Evolutionary conservation across 2,797 vertebrate genomes (phyloP).

Genomic region (Podarcis siculus): DNA sequence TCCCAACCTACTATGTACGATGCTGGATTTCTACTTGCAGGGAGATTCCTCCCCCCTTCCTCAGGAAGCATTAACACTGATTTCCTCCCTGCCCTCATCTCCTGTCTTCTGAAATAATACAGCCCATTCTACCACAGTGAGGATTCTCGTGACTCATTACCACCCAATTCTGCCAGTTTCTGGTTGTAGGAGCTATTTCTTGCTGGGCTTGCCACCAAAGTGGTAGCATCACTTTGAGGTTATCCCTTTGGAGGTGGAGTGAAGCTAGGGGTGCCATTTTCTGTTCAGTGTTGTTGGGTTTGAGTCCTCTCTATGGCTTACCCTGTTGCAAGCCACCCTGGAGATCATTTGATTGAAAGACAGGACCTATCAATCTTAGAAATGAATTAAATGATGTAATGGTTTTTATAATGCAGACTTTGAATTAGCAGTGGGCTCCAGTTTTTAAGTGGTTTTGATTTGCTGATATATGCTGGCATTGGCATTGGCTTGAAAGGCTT

Average conservation of each 20-base stretch:
- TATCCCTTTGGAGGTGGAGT: background rate
- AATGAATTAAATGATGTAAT: background rate
- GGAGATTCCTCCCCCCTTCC: background rate
- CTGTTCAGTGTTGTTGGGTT: too few species aligned
- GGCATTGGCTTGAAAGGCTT: background rate
- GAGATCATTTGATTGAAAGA: background rate
- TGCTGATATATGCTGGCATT: background rate
- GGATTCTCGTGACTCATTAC: background rate
- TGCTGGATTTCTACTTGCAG: background rate
- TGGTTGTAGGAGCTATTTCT: background rate
- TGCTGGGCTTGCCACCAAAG: background rate
- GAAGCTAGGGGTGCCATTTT: background rate
- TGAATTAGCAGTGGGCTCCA: background rate
- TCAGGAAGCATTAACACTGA: too few species aligned
- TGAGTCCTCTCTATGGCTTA: background rate
- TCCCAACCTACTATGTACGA: background rate
- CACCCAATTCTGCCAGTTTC: background rate
- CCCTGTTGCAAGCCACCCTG: background rate
- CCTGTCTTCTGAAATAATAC: background rate
- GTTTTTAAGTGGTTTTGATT: background rate
- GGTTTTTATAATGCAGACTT: background rate
- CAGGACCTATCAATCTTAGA: background rate
- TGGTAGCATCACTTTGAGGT: background rate
- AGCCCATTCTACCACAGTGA: background rate
- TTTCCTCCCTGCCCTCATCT: too few species aligned